These are phyloP conservation scores for Heteronetta atricapilla DNA, from an alignment of 2,113 vertebrate genomes.

Conservation along the genomic window DNA sequence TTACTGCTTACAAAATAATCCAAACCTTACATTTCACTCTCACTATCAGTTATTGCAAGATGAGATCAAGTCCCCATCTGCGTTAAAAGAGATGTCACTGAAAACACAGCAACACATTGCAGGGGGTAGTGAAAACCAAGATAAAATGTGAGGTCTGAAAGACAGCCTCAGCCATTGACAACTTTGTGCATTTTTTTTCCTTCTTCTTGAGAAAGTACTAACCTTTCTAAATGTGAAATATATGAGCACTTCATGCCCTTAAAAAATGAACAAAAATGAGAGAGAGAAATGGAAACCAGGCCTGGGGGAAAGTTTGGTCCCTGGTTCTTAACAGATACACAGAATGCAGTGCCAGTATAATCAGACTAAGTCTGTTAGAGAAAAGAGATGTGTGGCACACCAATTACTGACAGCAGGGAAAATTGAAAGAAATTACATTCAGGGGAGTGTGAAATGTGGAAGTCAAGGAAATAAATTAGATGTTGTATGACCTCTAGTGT, in stretches of 20 bases:
- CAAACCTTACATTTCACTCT: background rate
- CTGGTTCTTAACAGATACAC: constrained; percentile 1
- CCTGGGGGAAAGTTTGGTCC: constrained; percentile 31
- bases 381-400: constrained; percentile 43
- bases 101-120: background rate
- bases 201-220: background rate
- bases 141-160: background rate
- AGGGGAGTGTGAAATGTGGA: constrained; percentile 57
- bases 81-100: background rate
- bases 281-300: constrained; percentile 1
- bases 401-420: constrained; percentile 55
- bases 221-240: constrained; percentile 7
- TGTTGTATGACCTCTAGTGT: constrained; percentile 53
- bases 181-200: background rate
- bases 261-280: constrained; percentile 8
- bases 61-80: background rate
- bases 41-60: background rate
- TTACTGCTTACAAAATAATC: background rate
- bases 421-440: constrained; percentile 60
- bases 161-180: background rate
- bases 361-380: constrained; percentile 1
- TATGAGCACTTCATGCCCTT: constrained; percentile 25
- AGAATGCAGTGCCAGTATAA: background rate
- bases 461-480: constrained; percentile 62
- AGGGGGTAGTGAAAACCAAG: background rate